phyloP scores from a whole-genome alignment of 2,888 invertebrate genomes.

The Aphidoletes aphidimyza region DNA sequence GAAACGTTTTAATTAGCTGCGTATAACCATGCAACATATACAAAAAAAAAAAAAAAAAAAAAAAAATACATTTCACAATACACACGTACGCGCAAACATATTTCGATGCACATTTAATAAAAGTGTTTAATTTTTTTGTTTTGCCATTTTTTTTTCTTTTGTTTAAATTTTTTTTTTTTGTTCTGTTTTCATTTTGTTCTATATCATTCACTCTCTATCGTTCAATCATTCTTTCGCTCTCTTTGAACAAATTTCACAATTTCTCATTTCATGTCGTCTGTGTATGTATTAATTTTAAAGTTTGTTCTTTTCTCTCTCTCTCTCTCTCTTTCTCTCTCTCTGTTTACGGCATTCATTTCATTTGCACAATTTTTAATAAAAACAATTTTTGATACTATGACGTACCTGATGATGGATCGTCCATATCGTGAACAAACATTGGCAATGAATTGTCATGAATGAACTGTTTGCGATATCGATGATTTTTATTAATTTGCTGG shows the following conservation, averaged over 20 bases:
- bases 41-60: not conserved
- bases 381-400: slow-evolving; percentile 56
- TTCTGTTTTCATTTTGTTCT: too few relatives aligned
- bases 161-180: too few relatives aligned
- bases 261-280: not conserved
- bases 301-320: not conserved
- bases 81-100: not conserved
- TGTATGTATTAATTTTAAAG: not conserved
- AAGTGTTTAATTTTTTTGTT: too few relatives aligned
- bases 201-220: too few relatives aligned
- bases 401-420: slow-evolving; percentile 57
- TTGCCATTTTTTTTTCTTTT: too few relatives aligned
- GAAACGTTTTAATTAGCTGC: not conserved
- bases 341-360: not conserved
- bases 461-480: slow-evolving; percentile 50
- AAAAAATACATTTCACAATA: not conserved
- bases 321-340: not conserved
- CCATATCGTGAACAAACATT: slow-evolving; percentile 54
- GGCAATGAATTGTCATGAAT: slow-evolving; percentile 29
- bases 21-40: slow-evolving; percentile 1
- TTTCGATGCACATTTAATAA: not conserved
- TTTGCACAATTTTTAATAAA: slow-evolving; percentile 36
- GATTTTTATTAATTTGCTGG: slow-evolving; percentile 51
- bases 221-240: too few relatives aligned
- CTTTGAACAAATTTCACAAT: not conserved